These are phyloP conservation scores for Pangasius djambal DNA, from an alignment of 2,797 vertebrate species.

Conservation along the genomic window DNA sequence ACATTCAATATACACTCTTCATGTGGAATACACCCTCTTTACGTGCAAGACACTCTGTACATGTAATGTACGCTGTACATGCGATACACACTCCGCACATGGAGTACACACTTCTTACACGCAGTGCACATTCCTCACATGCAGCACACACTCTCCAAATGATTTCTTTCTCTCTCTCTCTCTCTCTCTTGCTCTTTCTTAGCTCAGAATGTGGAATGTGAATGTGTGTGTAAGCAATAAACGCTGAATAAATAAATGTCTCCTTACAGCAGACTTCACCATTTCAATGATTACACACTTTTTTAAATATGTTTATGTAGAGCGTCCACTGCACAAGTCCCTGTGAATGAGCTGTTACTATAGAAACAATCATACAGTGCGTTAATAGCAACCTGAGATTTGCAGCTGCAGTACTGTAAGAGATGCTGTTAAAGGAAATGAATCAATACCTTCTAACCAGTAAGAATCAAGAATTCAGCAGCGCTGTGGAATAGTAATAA, in stretches of 20 bases:
- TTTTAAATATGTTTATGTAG: not conserved
- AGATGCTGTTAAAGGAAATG: not conserved
- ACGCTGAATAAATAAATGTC: not conserved
- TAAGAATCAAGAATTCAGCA: not conserved
- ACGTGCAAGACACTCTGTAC: not conserved
- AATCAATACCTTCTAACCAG: not conserved
- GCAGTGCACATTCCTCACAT: not conserved
- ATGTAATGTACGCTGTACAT: not conserved
- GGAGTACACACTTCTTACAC: not conserved
- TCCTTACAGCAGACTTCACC: not conserved
- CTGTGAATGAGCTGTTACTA: conserved; percentile 2
- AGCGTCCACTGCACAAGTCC: not conserved
- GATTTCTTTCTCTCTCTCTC: not conserved
- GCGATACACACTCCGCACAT: not conserved
- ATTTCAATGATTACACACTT: not conserved
- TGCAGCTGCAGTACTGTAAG: not conserved
- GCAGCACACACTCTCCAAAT: not conserved
- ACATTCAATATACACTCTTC: not conserved
- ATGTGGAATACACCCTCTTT: not conserved
- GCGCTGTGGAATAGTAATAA: not conserved
- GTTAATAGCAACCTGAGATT: not conserved
- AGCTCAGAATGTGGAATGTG: not conserved
- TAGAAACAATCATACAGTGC: not conserved
- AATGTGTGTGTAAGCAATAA: not conserved
- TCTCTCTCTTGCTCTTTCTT: not conserved